Conservation (phyloP, 2,113 vertebrate species). For the Ammodytes marinus region DNA sequence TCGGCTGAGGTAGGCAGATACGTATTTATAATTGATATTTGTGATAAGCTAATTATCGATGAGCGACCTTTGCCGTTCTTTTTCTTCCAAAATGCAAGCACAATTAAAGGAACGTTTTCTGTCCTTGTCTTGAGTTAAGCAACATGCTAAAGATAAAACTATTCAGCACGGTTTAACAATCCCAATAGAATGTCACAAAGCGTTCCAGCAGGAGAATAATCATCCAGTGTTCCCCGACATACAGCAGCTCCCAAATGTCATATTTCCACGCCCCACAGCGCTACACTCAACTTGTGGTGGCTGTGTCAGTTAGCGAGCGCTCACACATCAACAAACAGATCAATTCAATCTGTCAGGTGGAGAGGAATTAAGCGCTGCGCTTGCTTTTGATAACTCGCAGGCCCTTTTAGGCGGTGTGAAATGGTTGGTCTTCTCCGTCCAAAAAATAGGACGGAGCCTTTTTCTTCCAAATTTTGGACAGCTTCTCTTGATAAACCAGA, state of each 20-base stretch:
- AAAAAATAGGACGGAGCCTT: conserved; percentile 42
- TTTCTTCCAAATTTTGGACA: conserved; percentile 36
- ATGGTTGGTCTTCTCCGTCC: conserved; percentile 45
- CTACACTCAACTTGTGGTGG: conserved; percentile 47
- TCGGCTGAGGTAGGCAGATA: too few species aligned
- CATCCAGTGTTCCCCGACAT: conserved; percentile 46
- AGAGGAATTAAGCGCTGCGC: conserved; percentile 58
- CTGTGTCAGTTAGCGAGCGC: conserved; percentile 38
- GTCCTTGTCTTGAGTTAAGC: too few species aligned
- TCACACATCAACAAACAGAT: conserved; percentile 73
- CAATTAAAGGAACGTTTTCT: too few species aligned
- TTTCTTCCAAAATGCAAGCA: too few species aligned
- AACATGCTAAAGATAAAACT: too few species aligned
- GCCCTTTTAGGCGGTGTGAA: conserved; percentile 45
- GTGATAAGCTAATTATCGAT: too few species aligned
- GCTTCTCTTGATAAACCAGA: conserved; percentile 45
- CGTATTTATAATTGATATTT: too few species aligned
- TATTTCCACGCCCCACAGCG: conserved; percentile 52
- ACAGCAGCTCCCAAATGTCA: conserved; percentile 53
- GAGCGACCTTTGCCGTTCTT: too few species aligned
- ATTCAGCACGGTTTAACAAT: conserved; percentile 45
- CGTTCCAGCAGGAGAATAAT: conserved; percentile 57
- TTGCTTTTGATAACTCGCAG: conserved; percentile 57
- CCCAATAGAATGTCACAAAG: conserved; percentile 62
- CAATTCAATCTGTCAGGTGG: conserved; percentile 65